These are phyloP conservation scores for Oscheius sp. DNA, from an alignment of 1,140 invertebrate species.

Conservation along the genomic window DNA sequence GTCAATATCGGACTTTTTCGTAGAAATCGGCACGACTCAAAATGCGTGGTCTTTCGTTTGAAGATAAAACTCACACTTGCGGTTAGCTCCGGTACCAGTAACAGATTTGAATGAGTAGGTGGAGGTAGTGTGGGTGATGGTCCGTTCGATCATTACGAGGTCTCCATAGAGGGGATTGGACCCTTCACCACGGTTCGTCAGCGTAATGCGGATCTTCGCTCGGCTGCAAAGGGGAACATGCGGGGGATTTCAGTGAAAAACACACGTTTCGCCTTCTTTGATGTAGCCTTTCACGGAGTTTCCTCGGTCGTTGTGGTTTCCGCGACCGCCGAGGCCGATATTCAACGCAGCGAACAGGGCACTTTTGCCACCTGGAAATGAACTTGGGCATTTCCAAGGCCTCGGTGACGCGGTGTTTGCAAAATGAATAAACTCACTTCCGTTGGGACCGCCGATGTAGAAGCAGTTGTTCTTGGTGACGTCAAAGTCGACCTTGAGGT, in stretches of 20 bases:
- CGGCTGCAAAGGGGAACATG: constrained; percentile 10
- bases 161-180: constrained; percentile 8
- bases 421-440: constrained; percentile 32
- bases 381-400: background rate
- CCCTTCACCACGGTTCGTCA: constrained; percentile 22
- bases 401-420: background rate
- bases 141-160: constrained; percentile 16
- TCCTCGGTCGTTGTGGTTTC: constrained; percentile 39
- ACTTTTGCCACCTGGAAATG: constrained; percentile 45
- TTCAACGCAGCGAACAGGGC: constrained; percentile 44
- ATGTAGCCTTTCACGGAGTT: constrained; percentile 36
- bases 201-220: constrained; percentile 17
- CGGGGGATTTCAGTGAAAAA: background rate
- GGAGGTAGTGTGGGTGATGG: constrained; percentile 8
- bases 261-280: constrained; percentile 35
- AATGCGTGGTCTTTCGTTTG: background rate
- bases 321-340: constrained; percentile 42
- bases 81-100: background rate
- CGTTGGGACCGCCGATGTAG: constrained; percentile 44
- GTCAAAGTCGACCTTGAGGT: constrained; percentile 37
- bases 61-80: background rate
- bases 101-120: constrained; percentile 18
- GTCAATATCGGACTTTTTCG: constrained; percentile 37
- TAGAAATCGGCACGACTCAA: constrained; percentile 20
- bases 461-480: constrained; percentile 30